Evolutionary conservation across 2,113 vertebrate genomes (phyloP).

Genomic region (Campylomormyrus numenius): DNA sequence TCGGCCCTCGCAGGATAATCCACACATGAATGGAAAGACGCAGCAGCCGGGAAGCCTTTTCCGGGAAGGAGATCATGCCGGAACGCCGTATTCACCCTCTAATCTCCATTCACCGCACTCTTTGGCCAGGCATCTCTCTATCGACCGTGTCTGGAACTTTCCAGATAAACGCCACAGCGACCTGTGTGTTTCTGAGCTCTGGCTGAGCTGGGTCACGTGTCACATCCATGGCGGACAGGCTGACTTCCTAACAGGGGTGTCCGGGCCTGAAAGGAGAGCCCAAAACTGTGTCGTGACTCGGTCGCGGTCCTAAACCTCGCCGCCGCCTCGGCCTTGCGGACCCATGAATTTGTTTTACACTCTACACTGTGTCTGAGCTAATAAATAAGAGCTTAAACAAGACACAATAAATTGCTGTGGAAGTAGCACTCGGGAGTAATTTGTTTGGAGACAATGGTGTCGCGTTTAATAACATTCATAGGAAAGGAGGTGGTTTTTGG

Average conservation of each 20-base stretch:
- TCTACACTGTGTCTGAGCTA: neutral
- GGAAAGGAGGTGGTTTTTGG: neutral
- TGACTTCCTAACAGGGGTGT: neutral
- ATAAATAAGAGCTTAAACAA: neutral
- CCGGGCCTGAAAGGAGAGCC: neutral
- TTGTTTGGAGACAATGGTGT: neutral
- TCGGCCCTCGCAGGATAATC: neutral
- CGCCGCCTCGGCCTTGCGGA: neutral
- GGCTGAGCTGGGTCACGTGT: neutral
- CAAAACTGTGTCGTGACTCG: neutral
- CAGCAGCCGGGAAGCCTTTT: neutral
- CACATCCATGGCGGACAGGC: neutral
- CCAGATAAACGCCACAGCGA: neutral
- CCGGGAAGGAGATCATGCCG: neutral
- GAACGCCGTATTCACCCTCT: neutral
- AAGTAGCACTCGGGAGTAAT: neutral
- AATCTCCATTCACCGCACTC: constrained; percentile 4
- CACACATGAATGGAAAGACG: neutral
- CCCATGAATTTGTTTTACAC: neutral
- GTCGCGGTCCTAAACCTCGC: neutral
- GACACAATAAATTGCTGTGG: neutral
- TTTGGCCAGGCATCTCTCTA: neutral
- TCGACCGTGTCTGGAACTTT: neutral
- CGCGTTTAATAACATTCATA: neutral
- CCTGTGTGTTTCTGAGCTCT: neutral